Evolutionary conservation across 2,888 invertebrate genomes (phyloP).

Genomic region (Drosophila dives): DNA sequence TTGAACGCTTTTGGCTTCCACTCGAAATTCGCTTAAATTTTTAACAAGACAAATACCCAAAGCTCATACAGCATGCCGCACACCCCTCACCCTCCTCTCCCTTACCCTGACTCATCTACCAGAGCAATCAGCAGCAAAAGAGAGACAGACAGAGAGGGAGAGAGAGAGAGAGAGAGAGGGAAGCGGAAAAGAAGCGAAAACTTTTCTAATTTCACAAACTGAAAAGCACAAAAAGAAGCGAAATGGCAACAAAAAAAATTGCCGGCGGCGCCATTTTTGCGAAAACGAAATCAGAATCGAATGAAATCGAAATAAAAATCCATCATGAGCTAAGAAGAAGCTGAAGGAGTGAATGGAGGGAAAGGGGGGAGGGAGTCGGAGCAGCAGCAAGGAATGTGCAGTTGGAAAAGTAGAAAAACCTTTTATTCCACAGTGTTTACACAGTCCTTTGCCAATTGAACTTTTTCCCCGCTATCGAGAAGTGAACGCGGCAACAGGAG

Average conservation of each 20-base stretch:
- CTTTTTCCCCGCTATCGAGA: conserved; percentile 62
- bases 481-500: conserved; percentile 2
- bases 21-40: conserved; percentile 79
- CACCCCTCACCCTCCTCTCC: background rate
- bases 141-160: background rate
- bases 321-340: conserved; percentile 30
- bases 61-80: conserved; percentile 50
- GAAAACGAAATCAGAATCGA: conserved; percentile 63
- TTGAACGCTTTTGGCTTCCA: conserved; percentile 66
- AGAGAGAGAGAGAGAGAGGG: background rate
- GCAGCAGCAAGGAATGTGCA: conserved; percentile 19
- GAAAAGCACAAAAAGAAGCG: conserved; percentile 8
- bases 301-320: conserved; percentile 43
- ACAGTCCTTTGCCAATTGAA: conserved; percentile 79
- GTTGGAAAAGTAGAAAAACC: conserved; percentile 82
- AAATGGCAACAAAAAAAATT: conserved; percentile 28
- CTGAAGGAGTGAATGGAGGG: no score
- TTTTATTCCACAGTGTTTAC: conserved; percentile 82
- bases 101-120: background rate
- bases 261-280: conserved; percentile 67
- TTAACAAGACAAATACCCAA: conserved; percentile 80
- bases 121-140: conserved; percentile 40
- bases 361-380: background rate
- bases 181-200: conserved; percentile 41
- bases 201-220: conserved; percentile 75